Base-by-base conservation (phyloP, 2,888 invertebrate species). In the Sphinx pinastri region DNA sequence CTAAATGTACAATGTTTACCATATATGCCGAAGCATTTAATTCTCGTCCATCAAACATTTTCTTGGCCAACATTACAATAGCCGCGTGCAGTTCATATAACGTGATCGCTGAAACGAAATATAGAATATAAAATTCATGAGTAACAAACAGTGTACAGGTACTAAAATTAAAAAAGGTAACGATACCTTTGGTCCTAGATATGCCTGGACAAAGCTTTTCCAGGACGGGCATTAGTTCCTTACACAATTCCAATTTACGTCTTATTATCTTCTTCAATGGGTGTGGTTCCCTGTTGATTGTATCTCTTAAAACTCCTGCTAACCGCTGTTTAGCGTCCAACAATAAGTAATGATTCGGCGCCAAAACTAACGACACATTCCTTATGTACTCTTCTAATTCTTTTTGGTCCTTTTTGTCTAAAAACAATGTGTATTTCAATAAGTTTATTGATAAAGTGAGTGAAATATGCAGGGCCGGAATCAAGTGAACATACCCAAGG, bases 21-120 rank as follows among this genome's bases (percentile, higher is more conserved):
- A 95, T 87, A 75, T 96, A 95, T 51, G 91, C 91, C 4, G 92
- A 84, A 25, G 92, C 92, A 0, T 93, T 88, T 57, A 96, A 95
- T 83, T 96, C 95, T 5, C 95, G 94, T 0, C 94, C 91, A 25
- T 95, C 94, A 79, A 95, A 96, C 70, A 95, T 90, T 74, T 95
- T 95, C 77, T 96, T 95, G 0, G 96, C 95, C 51, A 97, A 82
- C 77, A 96, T 95, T 4, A 96, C 94, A 75, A 95, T 91, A 0
- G 97, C 95, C 16, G 95, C 95, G 81, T 97, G 97, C 76, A 97
- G 89, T 84, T 98, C 97, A 79, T 97, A 97, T 55, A 97, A 81
- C 12, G 96, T 95, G 68, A 97, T 96, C 0, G 96, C 97, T 95
- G 85, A 71, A 94, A 90, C 54, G 63, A 60, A 68, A 70, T 69